phyloP scores from a whole-genome alignment of 2,797 vertebrate genomes.

The Caiman crocodilus region DNA sequence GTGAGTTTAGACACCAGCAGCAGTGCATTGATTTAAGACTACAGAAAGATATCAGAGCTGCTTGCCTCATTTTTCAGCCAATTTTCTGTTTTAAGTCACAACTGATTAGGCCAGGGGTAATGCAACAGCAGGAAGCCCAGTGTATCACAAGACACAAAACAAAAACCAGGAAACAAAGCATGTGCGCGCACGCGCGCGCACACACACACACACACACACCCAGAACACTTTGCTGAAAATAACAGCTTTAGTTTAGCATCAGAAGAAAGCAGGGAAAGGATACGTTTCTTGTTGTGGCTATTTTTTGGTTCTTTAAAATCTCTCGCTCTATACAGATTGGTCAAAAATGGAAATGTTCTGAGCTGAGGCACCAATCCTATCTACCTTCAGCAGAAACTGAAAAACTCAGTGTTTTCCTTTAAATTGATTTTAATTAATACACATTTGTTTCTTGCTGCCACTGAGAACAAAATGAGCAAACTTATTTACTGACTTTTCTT shows the following conservation, averaged over 20 bases:
- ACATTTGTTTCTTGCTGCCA: background rate
- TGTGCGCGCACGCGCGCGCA: too few relatives aligned
- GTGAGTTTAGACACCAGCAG: background rate
- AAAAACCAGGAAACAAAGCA: too few relatives aligned
- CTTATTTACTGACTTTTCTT: background rate
- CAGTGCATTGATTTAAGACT: background rate
- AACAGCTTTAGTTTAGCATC: too few relatives aligned
- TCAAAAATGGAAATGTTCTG: background rate
- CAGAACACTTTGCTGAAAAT: too few relatives aligned
- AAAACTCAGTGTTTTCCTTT: background rate
- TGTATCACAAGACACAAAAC: background rate
- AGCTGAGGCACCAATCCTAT: background rate
- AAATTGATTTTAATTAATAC: background rate
- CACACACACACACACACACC: too few relatives aligned
- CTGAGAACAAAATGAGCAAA: background rate
- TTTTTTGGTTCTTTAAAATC: background rate
- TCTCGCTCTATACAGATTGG: background rate
- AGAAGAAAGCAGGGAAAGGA: background rate
- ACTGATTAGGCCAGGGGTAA: background rate
- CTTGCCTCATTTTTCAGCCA: background rate
- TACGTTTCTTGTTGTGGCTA: background rate
- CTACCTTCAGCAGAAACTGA: background rate
- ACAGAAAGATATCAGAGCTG: background rate
- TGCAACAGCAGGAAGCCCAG: background rate
- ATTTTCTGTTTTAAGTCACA: background rate